These are phyloP conservation scores for Drosophila sp. DNA, from an alignment of 1,140 invertebrate genomes.

Conservation along the genomic window DNA sequence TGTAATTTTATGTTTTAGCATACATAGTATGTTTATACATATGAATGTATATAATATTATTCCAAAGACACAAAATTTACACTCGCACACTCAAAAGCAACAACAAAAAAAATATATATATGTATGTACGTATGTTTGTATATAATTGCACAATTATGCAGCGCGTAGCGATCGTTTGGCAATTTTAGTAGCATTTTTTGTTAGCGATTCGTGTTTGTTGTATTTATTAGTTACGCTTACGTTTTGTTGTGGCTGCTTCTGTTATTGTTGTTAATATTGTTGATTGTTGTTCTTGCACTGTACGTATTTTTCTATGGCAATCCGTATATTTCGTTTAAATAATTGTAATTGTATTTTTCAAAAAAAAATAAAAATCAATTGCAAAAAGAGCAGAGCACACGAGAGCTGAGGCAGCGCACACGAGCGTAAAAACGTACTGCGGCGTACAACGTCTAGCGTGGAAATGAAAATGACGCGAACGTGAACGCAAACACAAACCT, in stretches of 20 bases:
- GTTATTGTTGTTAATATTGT: slow-evolving; percentile 34
- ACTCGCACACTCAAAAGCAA: slow-evolving; percentile 48
- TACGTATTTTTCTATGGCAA: slow-evolving; percentile 44
- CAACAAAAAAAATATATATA: slow-evolving; percentile 47
- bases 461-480: slow-evolving; percentile 53
- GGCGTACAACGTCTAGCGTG: slow-evolving; percentile 63
- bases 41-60: slow-evolving; percentile 45
- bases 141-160: slow-evolving; percentile 81
- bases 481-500: slow-evolving; percentile 33
- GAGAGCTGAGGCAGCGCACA: slow-evolving; percentile 67
- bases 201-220: slow-evolving; percentile 38
- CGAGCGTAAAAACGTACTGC: slow-evolving; percentile 63
- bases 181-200: slow-evolving; percentile 47
- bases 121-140: slow-evolving; percentile 30
- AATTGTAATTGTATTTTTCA: slow-evolving; percentile 44
- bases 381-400: slow-evolving; percentile 67
- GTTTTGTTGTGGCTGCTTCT: slow-evolving; percentile 31
- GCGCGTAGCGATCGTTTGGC: slow-evolving; percentile 61
- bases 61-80: slow-evolving; percentile 33
- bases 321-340: slow-evolving; percentile 34
- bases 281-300: slow-evolving; percentile 45
- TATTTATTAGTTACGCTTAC: slow-evolving; percentile 32
- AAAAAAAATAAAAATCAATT: slow-evolving; percentile 75
- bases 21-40: slow-evolving; percentile 56
- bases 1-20: slow-evolving; percentile 68